These are phyloP conservation scores for Idaea aversata DNA, from an alignment of 2,888 invertebrate species.

Conservation along the genomic window DNA sequence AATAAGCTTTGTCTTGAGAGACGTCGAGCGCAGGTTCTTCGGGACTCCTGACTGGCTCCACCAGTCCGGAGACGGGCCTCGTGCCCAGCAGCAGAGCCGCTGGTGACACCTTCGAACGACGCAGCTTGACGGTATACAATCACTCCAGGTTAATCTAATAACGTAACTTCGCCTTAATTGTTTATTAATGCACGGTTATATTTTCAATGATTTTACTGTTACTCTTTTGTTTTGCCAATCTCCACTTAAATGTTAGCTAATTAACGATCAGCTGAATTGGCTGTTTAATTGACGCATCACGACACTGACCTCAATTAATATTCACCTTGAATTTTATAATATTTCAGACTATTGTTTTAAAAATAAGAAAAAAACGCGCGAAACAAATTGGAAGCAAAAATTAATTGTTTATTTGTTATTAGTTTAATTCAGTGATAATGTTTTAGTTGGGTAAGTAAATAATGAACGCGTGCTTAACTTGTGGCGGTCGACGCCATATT, in stretches of 20 bases:
- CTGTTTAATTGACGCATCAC: conserved; percentile 38
- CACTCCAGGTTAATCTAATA: conserved; percentile 22
- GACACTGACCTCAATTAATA: conserved; percentile 48
- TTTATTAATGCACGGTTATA: conserved; percentile 11
- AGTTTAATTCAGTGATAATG: conserved; percentile 27
- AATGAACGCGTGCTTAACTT: conserved; percentile 66
- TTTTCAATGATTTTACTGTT: neutral
- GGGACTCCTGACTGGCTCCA: conserved; percentile 71
- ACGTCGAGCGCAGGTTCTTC: conserved; percentile 76
- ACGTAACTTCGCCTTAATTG: neutral
- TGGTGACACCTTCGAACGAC: conserved; percentile 73
- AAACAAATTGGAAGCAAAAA: conserved; percentile 22
- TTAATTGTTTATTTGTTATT: conserved; percentile 9
- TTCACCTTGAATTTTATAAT: conserved; percentile 25
- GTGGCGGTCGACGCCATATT: conserved; percentile 76
- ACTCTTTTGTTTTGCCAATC: neutral
- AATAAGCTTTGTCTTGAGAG: conserved; percentile 75
- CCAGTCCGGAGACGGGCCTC: conserved; percentile 74
- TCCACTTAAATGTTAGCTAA: conserved; percentile 16
- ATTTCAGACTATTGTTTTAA: neutral
- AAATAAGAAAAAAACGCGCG: conserved; percentile 16
- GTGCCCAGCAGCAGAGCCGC: conserved; percentile 81
- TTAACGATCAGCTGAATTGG: conserved; percentile 28
- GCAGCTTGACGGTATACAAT: conserved; percentile 60
- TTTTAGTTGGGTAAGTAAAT: conserved; percentile 45